Conservation (phyloP, 2,888 invertebrate genomes). For the Tinea semifulvella region DNA sequence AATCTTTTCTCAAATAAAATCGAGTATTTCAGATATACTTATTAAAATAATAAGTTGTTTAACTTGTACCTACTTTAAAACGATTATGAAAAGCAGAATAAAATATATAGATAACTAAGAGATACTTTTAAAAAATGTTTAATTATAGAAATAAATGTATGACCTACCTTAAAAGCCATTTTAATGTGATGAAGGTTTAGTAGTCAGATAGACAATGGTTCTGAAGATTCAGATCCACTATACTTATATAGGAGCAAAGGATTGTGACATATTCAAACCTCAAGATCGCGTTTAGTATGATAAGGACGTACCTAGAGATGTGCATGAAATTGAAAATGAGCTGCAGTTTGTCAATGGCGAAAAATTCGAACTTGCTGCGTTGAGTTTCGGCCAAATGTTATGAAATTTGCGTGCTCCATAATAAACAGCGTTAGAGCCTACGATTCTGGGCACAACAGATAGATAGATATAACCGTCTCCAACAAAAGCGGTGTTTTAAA, state of each 20-base stretch:
- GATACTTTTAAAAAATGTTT: not conserved
- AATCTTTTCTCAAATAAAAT: too few relatives aligned
- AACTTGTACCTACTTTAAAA: too few relatives aligned
- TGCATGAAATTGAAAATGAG: conserved; percentile 60
- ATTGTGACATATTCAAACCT: conserved; percentile 42
- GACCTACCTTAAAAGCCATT: conserved; percentile 57
- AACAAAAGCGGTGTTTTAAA: too few relatives aligned
- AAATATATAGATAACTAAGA: too few relatives aligned
- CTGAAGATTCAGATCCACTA: conserved; percentile 35
- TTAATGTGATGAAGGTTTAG: conserved; percentile 40
- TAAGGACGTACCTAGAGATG: conserved; percentile 31
- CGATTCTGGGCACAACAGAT: too few relatives aligned
- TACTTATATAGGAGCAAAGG: conserved; percentile 41
- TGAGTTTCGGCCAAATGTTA: conserved; percentile 52
- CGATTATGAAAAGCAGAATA: too few relatives aligned
- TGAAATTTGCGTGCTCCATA: conserved; percentile 28
- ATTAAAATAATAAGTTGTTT: too few relatives aligned
- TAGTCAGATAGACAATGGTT: conserved; percentile 49
- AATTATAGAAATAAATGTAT: not conserved
- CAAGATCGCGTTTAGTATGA: conserved; percentile 50
- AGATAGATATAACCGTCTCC: too few relatives aligned
- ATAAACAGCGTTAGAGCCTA: too few relatives aligned
- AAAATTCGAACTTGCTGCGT: conserved; percentile 52
- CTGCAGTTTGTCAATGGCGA: conserved; percentile 55
- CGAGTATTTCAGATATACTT: too few relatives aligned